Percentiles rank a stretch among this genome's conserved stretches.
phyloP scores from a whole-genome alignment of 2,113 vertebrate species.

The Nettapus auritus region DNA sequence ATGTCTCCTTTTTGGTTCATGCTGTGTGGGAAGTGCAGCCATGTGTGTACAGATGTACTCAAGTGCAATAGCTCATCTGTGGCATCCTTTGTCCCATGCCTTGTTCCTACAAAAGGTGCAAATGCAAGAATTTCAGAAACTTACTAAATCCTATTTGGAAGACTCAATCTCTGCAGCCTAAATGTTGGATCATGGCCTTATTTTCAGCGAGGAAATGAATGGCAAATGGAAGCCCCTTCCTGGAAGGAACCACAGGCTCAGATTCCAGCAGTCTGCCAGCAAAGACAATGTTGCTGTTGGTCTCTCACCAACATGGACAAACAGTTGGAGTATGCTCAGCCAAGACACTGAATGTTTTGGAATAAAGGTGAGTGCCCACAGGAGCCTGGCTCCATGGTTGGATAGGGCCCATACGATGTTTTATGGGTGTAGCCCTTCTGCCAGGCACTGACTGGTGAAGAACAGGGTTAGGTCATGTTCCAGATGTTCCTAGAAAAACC shows the following conservation, averaged over 20 bases:
- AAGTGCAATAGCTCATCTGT: not conserved
- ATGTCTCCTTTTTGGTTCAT: accelerated
- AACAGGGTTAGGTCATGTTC: not conserved
- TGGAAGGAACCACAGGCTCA: not conserved
- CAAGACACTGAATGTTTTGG: not conserved
- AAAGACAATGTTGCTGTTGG: not conserved
- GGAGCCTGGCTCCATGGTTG: not conserved
- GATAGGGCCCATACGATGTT: not conserved
- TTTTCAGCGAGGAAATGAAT: not conserved
- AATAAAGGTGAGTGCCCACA: not conserved
- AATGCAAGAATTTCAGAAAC: not conserved
- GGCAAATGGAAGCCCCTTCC: not conserved
- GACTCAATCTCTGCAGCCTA: not conserved
- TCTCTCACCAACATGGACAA: not conserved
- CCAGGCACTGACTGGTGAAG: not conserved
- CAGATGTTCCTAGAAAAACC: not conserved
- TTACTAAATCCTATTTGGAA: not conserved
- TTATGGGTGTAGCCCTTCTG: not conserved
- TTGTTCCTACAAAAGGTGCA: not conserved
- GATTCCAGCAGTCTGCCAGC: not conserved
- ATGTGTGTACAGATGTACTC: not conserved
- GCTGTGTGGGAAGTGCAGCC: not conserved
- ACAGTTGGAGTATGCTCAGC: not conserved
- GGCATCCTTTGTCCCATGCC: not conserved
- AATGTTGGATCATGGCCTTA: not conserved